Evolutionary conservation across 2,113 vertebrate species (phyloP).

Genomic region (Platysternon megacephalum): DNA sequence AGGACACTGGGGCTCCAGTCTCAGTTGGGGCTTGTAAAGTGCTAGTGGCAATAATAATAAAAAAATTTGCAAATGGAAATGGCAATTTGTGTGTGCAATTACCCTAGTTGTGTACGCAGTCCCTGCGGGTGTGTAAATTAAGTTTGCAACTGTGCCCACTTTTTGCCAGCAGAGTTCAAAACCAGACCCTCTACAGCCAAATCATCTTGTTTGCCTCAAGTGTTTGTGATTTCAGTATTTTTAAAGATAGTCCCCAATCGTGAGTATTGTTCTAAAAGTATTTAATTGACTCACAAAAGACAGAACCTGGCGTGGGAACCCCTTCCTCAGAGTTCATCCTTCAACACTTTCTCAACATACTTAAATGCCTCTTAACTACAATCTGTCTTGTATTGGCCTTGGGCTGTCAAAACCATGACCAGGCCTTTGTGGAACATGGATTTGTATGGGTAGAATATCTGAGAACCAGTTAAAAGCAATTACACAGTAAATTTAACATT

Average conservation of each 20-base stretch:
- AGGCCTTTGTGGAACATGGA: rapidly evolving
- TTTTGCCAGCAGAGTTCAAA: not conserved
- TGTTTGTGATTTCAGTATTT: not conserved
- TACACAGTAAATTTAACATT: rapidly evolving
- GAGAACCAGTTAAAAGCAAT: not conserved
- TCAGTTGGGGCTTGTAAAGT: not conserved
- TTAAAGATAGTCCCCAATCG: not conserved
- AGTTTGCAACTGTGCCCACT: not conserved
- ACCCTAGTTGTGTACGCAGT: not conserved
- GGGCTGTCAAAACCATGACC: not conserved
- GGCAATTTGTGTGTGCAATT: not conserved
- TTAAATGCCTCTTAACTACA: not conserved
- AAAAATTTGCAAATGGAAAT: not conserved
- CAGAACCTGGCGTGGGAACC: not conserved
- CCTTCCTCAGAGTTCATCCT: not conserved
- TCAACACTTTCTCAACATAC: not conserved
- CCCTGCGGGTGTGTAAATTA: not conserved
- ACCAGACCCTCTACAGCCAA: not conserved
- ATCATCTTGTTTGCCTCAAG: not conserved
- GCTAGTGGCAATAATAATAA: not conserved
- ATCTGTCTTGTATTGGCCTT: not conserved
- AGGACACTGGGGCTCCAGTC: not conserved
- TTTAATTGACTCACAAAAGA: not conserved
- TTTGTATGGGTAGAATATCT: not conserved
- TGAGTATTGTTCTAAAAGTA: not conserved